phyloP scores from a whole-genome alignment of 2,113 vertebrate species.

The Carettochelys insculpta region DNA sequence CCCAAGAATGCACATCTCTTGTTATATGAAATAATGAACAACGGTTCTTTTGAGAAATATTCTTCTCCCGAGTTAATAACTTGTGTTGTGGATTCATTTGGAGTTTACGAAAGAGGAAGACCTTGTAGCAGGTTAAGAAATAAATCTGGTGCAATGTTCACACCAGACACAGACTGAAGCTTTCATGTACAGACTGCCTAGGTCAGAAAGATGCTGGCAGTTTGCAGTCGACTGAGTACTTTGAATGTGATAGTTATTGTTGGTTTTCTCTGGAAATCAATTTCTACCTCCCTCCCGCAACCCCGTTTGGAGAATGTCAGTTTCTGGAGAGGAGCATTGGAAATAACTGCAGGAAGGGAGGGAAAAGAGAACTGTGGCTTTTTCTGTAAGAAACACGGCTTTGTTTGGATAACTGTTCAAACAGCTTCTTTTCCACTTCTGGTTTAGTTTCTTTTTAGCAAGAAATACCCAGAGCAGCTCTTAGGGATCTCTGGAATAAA shows the following conservation, averaged over 20 bases:
- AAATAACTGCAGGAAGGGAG: neutral
- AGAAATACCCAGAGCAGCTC: neutral
- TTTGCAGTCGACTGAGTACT: neutral
- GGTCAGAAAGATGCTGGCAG: neutral
- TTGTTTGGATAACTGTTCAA: neutral
- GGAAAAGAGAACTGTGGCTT: neutral
- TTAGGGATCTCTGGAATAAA: neutral
- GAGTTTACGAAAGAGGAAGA: slow-evolving; percentile 2
- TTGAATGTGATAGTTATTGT: neutral
- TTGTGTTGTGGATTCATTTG: neutral
- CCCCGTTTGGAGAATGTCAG: rapidly evolving
- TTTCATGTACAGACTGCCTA: rapidly evolving
- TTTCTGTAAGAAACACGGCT: neutral
- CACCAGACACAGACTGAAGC: neutral
- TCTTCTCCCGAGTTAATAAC: slow-evolving; percentile 22
- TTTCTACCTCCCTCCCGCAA: rapidly evolving
- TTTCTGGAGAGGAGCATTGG: neutral
- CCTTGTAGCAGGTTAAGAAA: neutral
- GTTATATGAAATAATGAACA: slow-evolving; percentile 47
- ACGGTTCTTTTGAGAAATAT: slow-evolving; percentile 36
- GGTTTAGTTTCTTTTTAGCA: neutral
- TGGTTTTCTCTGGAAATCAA: neutral
- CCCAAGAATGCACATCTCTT: neutral
- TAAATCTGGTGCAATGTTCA: neutral
- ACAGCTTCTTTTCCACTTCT: neutral